Conservation (phyloP, 2,113 vertebrate species). For the Bubo blakistoni region DNA sequence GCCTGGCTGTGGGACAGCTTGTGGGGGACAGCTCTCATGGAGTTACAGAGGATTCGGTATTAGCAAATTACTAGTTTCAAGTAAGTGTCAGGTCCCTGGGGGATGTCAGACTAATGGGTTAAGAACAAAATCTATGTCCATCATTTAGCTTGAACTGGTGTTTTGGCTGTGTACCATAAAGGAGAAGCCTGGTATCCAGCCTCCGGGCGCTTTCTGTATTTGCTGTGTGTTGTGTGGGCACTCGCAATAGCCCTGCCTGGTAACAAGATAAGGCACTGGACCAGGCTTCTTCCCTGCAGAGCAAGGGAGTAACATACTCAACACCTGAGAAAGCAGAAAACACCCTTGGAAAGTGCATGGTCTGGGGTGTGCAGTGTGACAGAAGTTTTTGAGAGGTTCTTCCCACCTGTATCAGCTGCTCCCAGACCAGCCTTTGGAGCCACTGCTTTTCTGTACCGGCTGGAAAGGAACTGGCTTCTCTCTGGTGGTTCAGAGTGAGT, state of each 20-base stretch:
- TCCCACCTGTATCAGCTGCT: not conserved
- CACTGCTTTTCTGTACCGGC: accelerated
- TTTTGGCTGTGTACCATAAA: not conserved
- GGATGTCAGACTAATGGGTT: not conserved
- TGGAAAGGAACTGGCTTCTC: not conserved
- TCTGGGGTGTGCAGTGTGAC: not conserved
- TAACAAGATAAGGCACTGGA: accelerated
- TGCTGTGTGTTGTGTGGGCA: accelerated
- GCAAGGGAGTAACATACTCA: accelerated
- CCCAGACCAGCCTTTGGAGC: not conserved
- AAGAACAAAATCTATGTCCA: not conserved
- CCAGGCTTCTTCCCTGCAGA: not conserved
- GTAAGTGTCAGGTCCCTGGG: accelerated
- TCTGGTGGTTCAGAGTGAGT: accelerated
- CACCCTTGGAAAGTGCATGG: accelerated
- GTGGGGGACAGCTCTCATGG: accelerated
- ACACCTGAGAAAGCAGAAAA: accelerated
- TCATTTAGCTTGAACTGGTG: accelerated
- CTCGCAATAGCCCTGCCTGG: accelerated
- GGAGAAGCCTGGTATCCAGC: not conserved
- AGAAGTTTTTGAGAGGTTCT: not conserved
- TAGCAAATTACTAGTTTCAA: not conserved
- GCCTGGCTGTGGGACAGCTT: not conserved
- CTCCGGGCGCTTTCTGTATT: too few species aligned
- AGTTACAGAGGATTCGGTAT: not conserved